phyloP scores from a whole-genome alignment of 2,113 vertebrate genomes.

The Suncus etruscus region DNA sequence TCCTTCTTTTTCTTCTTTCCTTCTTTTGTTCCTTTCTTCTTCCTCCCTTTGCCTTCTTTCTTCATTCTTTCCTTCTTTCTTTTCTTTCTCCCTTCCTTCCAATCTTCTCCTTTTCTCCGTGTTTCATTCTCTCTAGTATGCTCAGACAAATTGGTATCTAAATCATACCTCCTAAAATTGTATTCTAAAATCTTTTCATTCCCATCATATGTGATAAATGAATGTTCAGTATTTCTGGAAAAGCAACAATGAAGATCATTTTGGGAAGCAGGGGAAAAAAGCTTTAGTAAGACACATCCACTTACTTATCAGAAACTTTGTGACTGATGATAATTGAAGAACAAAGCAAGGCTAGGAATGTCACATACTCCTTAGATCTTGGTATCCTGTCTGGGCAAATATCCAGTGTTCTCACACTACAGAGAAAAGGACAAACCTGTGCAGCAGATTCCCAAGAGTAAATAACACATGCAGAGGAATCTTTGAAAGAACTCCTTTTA shows the following conservation, averaged over 20 bases:
- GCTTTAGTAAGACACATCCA: background rate
- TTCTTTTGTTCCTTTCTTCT: no score
- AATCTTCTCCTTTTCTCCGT: no score
- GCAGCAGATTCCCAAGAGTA: conserved; percentile 41
- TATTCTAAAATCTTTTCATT: conserved; percentile 18
- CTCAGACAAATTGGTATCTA: conserved; percentile 28
- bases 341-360: conserved; percentile 64
- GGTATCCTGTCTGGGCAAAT: conserved; percentile 67
- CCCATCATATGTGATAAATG: conserved; percentile 33
- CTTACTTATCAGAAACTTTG: conserved; percentile 56
- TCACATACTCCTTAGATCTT: conserved; percentile 56
- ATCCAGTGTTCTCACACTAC: conserved; percentile 43
- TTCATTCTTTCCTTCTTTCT: background rate
- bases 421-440: conserved; percentile 11
- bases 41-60: no score
- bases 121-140: no score
- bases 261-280: conserved; percentile 44
- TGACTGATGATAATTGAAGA: conserved; percentile 28
- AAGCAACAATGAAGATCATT: conserved; percentile 24
- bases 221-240: conserved; percentile 21
- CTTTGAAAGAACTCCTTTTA: conserved; percentile 34
- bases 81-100: background rate
- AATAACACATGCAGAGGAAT: background rate
- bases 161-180: background rate
- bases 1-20: no score